phyloP scores from a whole-genome alignment of 2,113 vertebrate genomes.

The Forbesichthys agassizii region DNA sequence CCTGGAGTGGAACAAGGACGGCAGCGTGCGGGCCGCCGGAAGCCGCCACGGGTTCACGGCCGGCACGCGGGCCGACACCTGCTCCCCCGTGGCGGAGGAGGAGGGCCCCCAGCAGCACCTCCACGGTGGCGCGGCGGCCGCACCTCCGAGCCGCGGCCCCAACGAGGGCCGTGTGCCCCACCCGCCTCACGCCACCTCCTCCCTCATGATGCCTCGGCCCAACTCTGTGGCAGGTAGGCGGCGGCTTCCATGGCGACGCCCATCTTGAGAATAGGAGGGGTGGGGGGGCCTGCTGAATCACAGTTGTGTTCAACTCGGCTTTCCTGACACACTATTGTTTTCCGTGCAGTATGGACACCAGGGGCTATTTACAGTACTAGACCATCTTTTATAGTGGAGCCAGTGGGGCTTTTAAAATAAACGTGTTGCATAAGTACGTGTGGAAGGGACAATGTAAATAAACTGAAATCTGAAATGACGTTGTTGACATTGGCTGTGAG shows the following conservation, averaged over 20 bases:
- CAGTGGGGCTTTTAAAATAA: background rate
- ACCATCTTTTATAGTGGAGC: background rate
- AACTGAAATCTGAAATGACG: too few relatives aligned
- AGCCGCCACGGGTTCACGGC: constrained; percentile 82
- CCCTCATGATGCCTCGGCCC: constrained; percentile 93
- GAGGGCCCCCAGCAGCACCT: constrained; percentile 73
- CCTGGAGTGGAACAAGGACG: constrained; percentile 95
- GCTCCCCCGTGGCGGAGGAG: constrained; percentile 95
- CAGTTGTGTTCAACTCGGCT: too few relatives aligned
- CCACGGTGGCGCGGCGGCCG: constrained; percentile 52
- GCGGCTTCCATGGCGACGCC: too few relatives aligned
- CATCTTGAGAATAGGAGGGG: too few relatives aligned
- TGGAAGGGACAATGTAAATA: background rate
- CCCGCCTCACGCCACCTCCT: constrained; percentile 79
- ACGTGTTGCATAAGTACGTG: too few relatives aligned
- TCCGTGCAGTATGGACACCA: background rate
- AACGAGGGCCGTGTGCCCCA: constrained; percentile 84
- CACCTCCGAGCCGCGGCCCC: constrained; percentile 56
- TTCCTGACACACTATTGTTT: background rate
- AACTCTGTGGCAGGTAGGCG: constrained; percentile 97
- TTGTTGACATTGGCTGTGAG: background rate
- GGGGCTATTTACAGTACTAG: too few relatives aligned
- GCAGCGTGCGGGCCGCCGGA: constrained; percentile 84
- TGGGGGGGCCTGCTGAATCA: too few relatives aligned
- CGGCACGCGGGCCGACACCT: constrained; percentile 86